Conservation (phyloP, 2,113 vertebrate genomes). For the Narcine bancroftii region DNA sequence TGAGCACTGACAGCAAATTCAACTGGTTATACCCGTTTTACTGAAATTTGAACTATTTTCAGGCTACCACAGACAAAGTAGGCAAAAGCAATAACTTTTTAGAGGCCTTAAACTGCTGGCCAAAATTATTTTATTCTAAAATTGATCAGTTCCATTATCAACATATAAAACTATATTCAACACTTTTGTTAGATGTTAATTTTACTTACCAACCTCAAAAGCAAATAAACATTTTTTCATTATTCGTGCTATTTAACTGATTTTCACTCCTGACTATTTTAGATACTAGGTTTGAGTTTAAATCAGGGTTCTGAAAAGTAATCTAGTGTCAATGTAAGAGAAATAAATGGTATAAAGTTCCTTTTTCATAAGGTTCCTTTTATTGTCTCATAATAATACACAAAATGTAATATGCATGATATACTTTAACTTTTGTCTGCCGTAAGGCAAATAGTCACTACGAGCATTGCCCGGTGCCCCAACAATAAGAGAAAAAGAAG, state of each 20-base stretch:
- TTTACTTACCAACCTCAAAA: neutral
- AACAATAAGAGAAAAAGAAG: too few relatives aligned
- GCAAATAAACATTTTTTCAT: neutral
- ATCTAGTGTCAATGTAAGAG: neutral
- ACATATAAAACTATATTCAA: neutral
- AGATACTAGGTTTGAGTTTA: neutral
- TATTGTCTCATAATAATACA: too few relatives aligned
- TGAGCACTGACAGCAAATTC: neutral
- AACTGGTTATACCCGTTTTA: neutral
- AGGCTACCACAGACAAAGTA: neutral
- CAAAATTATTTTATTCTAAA: neutral
- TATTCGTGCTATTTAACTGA: neutral
- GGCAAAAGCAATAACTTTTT: neutral
- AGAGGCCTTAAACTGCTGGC: neutral
- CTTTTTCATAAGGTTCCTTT: too few relatives aligned
- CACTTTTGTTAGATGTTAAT: neutral
- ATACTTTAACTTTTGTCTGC: too few relatives aligned
- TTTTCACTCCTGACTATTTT: neutral
- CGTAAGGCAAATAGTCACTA: too few relatives aligned
- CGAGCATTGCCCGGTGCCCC: too few relatives aligned
- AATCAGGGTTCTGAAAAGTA: neutral
- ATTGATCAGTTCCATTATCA: neutral
- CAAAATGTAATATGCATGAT: too few relatives aligned
- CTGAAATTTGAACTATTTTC: neutral
- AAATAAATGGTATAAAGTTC: neutral